These are phyloP conservation scores for Platerodrilus igneus DNA, from an alignment of 2,888 invertebrate genomes.

Conservation along the genomic window DNA sequence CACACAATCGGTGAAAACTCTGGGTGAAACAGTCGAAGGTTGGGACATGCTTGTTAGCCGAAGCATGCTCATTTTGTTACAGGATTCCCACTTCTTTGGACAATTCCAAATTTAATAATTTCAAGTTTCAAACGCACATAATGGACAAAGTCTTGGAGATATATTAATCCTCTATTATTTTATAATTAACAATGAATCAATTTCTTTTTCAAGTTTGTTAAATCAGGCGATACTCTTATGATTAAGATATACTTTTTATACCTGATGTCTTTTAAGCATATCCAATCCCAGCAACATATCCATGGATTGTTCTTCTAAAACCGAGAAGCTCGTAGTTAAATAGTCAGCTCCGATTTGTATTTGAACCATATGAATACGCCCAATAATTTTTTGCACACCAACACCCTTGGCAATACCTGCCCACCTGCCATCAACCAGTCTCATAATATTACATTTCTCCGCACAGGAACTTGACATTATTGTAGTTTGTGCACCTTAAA, in stretches of 20 bases:
- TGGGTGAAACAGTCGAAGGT: no score
- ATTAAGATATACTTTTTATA: no score
- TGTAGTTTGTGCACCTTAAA: conserved; percentile 81
- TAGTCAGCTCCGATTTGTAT: conserved; percentile 93
- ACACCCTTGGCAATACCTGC: conserved; percentile 96
- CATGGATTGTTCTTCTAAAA: conserved; percentile 95
- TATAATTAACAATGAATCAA: not conserved
- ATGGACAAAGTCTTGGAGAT: not conserved
- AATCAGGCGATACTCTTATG: no score
- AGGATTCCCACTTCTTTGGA: no score
- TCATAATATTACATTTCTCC: conserved; percentile 88
- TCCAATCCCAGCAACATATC: conserved; percentile 96
- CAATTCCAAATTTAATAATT: no score
- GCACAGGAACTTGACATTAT: conserved; percentile 97
- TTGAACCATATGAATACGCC: conserved; percentile 95
- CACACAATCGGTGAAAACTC: no score
- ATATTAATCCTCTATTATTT: not conserved
- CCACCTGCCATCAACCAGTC: conserved; percentile 88
- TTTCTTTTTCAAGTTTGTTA: no score
- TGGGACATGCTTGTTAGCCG: no score
- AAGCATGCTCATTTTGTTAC: no score
- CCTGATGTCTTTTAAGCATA: conserved; percentile 95
- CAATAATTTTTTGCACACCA: conserved; percentile 92
- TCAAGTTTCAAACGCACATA: no score
- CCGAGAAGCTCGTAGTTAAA: conserved; percentile 93